Conservation (phyloP, 2,888 invertebrate genomes). For the Epinotia demarniana region DNA sequence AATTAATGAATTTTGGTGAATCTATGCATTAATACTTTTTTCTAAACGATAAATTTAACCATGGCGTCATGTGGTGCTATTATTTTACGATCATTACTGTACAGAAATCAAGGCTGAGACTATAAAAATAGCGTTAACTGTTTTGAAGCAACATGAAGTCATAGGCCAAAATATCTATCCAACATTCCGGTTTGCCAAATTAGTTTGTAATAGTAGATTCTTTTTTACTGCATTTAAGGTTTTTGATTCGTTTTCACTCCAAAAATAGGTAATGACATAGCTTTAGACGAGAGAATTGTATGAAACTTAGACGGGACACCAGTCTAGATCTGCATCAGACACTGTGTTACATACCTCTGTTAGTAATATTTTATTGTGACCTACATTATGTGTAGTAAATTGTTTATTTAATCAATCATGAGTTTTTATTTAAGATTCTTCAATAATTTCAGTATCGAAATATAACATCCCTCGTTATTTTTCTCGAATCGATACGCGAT, state of each 20-base stretch:
- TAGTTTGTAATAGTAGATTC: slow-evolving; percentile 62
- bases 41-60: slow-evolving; percentile 22
- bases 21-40: background rate
- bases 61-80: slow-evolving; percentile 41
- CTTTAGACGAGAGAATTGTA: slow-evolving; percentile 51
- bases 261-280: slow-evolving; percentile 32
- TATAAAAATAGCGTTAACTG: slow-evolving; percentile 28
- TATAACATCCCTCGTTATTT: background rate
- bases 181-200: slow-evolving; percentile 81
- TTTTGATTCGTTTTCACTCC: slow-evolving; percentile 50
- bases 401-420: slow-evolving; percentile 81
- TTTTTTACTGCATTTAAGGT: slow-evolving; percentile 65
- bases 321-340: slow-evolving; percentile 81
- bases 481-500: background rate
- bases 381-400: slow-evolving; percentile 85
- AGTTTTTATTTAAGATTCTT: slow-evolving; percentile 61
- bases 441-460: no score
- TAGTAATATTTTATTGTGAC: slow-evolving; percentile 83
- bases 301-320: slow-evolving; percentile 55
- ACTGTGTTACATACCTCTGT: slow-evolving; percentile 75
- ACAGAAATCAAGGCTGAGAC: slow-evolving; percentile 39
- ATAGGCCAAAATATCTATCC: slow-evolving; percentile 67
- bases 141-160: slow-evolving; percentile 28
- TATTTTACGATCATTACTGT: slow-evolving; percentile 24
- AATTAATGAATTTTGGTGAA: slow-evolving; percentile 50